Conservation (phyloP, 2,888 invertebrate species). For the Eudemis profundana region DNA sequence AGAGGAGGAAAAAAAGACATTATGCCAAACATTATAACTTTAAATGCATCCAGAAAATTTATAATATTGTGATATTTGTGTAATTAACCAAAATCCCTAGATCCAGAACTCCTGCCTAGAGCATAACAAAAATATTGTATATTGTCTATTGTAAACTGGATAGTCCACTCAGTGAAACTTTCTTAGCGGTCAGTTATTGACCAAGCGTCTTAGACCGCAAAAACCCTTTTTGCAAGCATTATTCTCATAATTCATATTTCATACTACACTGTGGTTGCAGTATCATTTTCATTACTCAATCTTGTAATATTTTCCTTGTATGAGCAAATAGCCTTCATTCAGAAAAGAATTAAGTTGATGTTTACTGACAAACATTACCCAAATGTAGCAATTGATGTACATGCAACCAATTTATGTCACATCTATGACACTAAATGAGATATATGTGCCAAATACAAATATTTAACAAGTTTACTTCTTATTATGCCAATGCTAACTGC, state of each 20-base stretch:
- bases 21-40: too few relatives aligned
- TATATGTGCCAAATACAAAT: slow-evolving; percentile 31
- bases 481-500: background rate
- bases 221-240: too few relatives aligned
- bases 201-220: too few relatives aligned
- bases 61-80: too few relatives aligned
- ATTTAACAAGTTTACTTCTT: slow-evolving; percentile 1
- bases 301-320: slow-evolving; percentile 19
- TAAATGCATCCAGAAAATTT: too few relatives aligned
- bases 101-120: too few relatives aligned
- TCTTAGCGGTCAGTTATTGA: too few relatives aligned
- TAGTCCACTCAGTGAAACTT: too few relatives aligned
- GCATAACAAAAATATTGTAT: too few relatives aligned
- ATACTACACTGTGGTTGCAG: slow-evolving; percentile 44
- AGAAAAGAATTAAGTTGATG: background rate
- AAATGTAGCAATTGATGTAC: background rate
- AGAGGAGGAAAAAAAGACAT: too few relatives aligned
- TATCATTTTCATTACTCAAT: slow-evolving; percentile 11
- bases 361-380: background rate
- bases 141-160: too few relatives aligned
- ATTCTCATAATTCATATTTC: background rate
- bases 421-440: slow-evolving; percentile 4
- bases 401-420: background rate
- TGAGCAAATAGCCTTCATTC: slow-evolving; percentile 16
- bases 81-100: too few relatives aligned